phyloP scores from a whole-genome alignment of 2,113 vertebrate genomes.

The Choloepus hoffmanni region DNA sequence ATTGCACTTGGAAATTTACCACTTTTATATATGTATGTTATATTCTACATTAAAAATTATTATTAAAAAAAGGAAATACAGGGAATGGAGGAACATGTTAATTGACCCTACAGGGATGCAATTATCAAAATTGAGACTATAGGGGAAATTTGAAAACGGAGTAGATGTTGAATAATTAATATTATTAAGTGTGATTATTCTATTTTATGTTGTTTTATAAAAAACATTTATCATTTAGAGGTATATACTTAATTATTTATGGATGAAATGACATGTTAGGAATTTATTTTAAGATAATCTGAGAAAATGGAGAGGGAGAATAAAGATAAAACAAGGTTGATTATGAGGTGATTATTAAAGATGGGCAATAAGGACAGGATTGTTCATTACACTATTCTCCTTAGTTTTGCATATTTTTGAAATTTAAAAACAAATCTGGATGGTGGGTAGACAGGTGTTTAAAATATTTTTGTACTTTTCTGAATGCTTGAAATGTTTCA shows the following conservation, averaged over 20 bases:
- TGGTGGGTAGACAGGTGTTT: neutral
- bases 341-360: neutral
- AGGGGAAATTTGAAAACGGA: neutral
- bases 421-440: neutral
- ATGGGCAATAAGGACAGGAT: neutral
- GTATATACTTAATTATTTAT: neutral
- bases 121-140: neutral
- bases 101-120: neutral
- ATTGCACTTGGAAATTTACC: too few relatives aligned
- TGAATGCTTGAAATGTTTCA: neutral
- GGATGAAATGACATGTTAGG: neutral
- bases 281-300: neutral
- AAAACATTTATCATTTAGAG: neutral
- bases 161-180: neutral
- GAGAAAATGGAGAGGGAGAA: neutral
- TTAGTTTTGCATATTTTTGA: neutral
- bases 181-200: conserved; percentile 5
- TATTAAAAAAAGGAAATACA: neutral
- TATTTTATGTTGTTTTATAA: neutral
- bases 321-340: neutral
- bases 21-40: too few relatives aligned
- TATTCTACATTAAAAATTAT: too few relatives aligned
- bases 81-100: neutral
- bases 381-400: neutral
- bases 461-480: neutral